Evolutionary conservation across 2,888 invertebrate species (phyloP).

Genomic region (Monopis laevigella): DNA sequence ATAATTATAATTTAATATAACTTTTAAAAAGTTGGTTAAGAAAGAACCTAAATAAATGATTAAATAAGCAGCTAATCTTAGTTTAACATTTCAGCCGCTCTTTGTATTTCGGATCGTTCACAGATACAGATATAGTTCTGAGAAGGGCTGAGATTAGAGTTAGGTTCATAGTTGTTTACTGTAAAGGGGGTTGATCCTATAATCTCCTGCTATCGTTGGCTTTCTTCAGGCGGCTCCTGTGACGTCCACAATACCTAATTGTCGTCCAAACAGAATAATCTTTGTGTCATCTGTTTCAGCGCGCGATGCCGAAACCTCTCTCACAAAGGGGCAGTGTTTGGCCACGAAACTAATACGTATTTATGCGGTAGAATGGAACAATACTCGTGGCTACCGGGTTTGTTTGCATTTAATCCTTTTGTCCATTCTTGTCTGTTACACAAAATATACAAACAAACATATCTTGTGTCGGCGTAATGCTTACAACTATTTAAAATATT

Average conservation of each 20-base stretch:
- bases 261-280: slow-evolving; percentile 37
- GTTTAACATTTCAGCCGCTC: too few species aligned
- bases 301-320: slow-evolving; percentile 30
- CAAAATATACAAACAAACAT: background rate
- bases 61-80: too few species aligned
- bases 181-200: slow-evolving; percentile 2
- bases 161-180: too few species aligned
- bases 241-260: slow-evolving; percentile 36
- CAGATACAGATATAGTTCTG: too few species aligned
- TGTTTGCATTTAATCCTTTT: slow-evolving; percentile 62
- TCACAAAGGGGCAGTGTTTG: too few species aligned
- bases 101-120: too few species aligned
- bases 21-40: too few species aligned
- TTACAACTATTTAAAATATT: too few species aligned
- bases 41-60: too few species aligned
- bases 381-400: slow-evolving; percentile 43
- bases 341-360: slow-evolving; percentile 44
- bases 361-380: slow-evolving; percentile 29
- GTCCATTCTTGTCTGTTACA: slow-evolving; percentile 43
- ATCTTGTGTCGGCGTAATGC: slow-evolving; percentile 4
- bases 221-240: slow-evolving; percentile 30
- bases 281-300: too few species aligned
- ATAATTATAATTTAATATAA: too few species aligned
- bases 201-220: slow-evolving; percentile 41
- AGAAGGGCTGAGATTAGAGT: too few species aligned